phyloP scores from a whole-genome alignment of 2,797 vertebrate species.

The Sebastes hubbsi region DNA sequence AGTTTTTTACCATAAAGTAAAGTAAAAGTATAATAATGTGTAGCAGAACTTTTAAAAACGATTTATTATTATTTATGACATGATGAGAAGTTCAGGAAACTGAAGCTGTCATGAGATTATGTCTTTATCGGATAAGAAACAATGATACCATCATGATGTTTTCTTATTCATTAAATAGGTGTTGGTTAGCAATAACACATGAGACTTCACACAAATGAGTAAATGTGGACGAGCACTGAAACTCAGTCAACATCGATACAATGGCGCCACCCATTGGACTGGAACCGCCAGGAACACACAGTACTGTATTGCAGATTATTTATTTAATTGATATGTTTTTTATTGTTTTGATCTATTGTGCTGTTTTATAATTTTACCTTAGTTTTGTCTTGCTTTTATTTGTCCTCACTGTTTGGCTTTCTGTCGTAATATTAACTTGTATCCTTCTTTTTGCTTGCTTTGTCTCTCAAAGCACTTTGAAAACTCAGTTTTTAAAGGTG shows the following conservation, averaged over 20 bases:
- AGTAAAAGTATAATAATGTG: background rate
- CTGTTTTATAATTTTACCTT: no score
- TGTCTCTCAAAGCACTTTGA: rapidly evolving
- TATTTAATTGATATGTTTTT: no score
- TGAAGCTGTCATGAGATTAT: background rate
- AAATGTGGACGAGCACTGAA: background rate
- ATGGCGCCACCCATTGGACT: conserved; percentile 67
- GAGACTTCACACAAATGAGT: background rate
- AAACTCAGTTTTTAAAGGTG: no score
- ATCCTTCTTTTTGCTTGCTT: no score
- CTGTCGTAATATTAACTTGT: no score
- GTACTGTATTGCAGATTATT: background rate
- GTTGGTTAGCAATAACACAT: background rate
- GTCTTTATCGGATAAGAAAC: background rate
- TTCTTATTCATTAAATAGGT: background rate
- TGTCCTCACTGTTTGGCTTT: no score
- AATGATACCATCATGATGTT: background rate
- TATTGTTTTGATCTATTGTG: no score
- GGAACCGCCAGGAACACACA: background rate
- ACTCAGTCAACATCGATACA: conserved; percentile 19
- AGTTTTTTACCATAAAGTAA: background rate
- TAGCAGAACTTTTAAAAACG: background rate
- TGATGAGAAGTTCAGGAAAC: background rate
- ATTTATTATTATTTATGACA: background rate
- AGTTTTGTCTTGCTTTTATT: no score